Evolutionary conservation across 2,888 invertebrate species (phyloP).

Genomic region (Phalera bucephala): DNA sequence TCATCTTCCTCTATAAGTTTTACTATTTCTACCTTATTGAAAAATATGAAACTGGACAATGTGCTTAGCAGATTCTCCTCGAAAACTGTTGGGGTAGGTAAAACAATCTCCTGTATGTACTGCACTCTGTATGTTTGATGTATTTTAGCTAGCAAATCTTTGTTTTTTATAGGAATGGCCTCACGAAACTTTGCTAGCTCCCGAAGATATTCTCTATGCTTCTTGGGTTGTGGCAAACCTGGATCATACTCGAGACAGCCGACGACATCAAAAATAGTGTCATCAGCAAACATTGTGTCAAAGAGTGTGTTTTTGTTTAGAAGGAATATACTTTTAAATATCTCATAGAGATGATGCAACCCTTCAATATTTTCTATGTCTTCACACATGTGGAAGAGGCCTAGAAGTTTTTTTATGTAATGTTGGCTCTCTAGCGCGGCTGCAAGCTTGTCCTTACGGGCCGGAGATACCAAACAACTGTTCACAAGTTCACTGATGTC

Average conservation of each 20-base stretch:
- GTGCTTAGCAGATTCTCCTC: slow-evolving; percentile 99
- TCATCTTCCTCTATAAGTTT: slow-evolving; percentile 99
- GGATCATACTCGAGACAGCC: slow-evolving; percentile 99
- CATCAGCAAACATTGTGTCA: slow-evolving; percentile 98
- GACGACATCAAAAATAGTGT: slow-evolving; percentile 98
- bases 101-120: slow-evolving; percentile 99
- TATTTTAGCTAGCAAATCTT: slow-evolving; percentile 97
- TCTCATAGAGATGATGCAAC: slow-evolving; percentile 97
- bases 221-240: slow-evolving; percentile 91
- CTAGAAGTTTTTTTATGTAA: slow-evolving; percentile 97
- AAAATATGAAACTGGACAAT: slow-evolving; percentile 99
- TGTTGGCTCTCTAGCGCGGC: slow-evolving; percentile 96
- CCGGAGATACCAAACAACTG: slow-evolving; percentile 93
- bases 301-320: slow-evolving; percentile 98
- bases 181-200: slow-evolving; percentile 96
- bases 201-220: slow-evolving; percentile 97
- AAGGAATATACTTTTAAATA: slow-evolving; percentile 99
- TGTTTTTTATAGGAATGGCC: slow-evolving; percentile 97
- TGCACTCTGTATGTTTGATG: slow-evolving; percentile 99
- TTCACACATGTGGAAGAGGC: slow-evolving; percentile 98
- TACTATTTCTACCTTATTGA: slow-evolving; percentile 99
- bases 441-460: slow-evolving; percentile 97
- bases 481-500: slow-evolving; percentile 97
- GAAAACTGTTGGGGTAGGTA: slow-evolving; percentile 99
- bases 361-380: slow-evolving; percentile 97